Evolutionary conservation across 2,888 invertebrate species (phyloP).

Genomic region (Clitarchus hookeri): DNA sequence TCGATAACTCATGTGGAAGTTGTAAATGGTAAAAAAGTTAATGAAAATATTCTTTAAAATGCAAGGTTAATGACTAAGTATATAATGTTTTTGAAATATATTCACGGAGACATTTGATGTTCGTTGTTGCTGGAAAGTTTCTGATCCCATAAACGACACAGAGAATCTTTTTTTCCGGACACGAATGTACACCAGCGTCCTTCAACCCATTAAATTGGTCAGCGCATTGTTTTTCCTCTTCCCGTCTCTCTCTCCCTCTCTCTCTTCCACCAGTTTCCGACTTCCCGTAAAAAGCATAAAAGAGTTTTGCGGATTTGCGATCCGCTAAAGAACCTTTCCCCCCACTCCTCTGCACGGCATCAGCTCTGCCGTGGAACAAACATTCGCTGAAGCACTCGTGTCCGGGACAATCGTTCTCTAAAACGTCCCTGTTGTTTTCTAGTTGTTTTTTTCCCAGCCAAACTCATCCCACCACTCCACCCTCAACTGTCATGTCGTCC

Average conservation of each 20-base stretch:
- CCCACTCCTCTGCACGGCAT: no score
- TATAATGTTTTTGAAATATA: no score
- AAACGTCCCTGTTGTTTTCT: slow-evolving; percentile 8
- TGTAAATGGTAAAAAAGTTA: no score
- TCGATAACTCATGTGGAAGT: no score
- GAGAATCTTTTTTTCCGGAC: neutral
- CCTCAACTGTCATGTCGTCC: neutral
- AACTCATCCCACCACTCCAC: neutral
- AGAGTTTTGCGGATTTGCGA: slow-evolving; percentile 14
- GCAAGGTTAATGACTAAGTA: no score
- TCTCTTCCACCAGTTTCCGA: neutral
- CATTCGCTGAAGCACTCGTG: slow-evolving; percentile 6
- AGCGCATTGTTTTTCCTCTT: neutral
- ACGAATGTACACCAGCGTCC: neutral
- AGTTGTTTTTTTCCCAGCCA: neutral
- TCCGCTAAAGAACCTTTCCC: neutral
- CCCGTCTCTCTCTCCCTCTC: neutral
- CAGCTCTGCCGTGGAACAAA: neutral
- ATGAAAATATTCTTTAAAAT: no score
- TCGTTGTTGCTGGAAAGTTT: no score
- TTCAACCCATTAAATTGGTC: neutral
- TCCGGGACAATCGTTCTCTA: neutral
- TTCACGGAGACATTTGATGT: no score
- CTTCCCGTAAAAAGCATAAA: neutral
- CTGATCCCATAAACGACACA: neutral